Percentiles rank a stretch among this genome's conserved stretches.
These are phyloP conservation scores for Papilio elwesi DNA, from an alignment of 2,888 invertebrate species.

Conservation along the genomic window DNA sequence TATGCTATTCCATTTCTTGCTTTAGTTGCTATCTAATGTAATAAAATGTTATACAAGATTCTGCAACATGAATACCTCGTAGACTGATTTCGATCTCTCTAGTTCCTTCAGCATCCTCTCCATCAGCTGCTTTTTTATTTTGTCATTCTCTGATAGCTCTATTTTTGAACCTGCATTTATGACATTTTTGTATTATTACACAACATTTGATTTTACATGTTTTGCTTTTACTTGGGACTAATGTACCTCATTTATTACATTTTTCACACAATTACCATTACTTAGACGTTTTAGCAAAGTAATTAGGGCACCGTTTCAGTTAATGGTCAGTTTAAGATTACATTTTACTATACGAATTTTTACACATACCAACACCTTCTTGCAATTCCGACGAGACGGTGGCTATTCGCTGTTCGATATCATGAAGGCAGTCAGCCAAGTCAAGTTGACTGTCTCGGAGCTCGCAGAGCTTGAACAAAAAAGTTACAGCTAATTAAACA, in stretches of 20 bases:
- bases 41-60: not conserved
- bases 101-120: slow-evolving; percentile 81
- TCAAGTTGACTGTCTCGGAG: slow-evolving; percentile 87
- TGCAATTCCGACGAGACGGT: slow-evolving; percentile 62
- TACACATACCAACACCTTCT: slow-evolving; percentile 42
- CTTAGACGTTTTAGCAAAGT: not conserved
- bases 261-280: not conserved
- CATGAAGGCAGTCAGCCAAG: slow-evolving; percentile 85
- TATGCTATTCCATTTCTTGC: not conserved
- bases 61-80: slow-evolving; percentile 68
- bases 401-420: slow-evolving; percentile 78
- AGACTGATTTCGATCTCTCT: slow-evolving; percentile 83
- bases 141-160: slow-evolving; percentile 55
- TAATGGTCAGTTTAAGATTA: too few relatives aligned
- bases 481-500: not conserved
- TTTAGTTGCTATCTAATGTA: not conserved
- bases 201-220: too few relatives aligned
- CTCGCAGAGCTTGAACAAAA: slow-evolving; percentile 64
- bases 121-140: slow-evolving; percentile 57
- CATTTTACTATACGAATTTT: not conserved
- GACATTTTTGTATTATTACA: not conserved
- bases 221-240: too few relatives aligned
- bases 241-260: too few relatives aligned
- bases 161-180: slow-evolving; percentile 15
- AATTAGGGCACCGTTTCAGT: too few relatives aligned